phyloP scores from a whole-genome alignment of 2,113 vertebrate genomes.

The Pongo abelii region DNA sequence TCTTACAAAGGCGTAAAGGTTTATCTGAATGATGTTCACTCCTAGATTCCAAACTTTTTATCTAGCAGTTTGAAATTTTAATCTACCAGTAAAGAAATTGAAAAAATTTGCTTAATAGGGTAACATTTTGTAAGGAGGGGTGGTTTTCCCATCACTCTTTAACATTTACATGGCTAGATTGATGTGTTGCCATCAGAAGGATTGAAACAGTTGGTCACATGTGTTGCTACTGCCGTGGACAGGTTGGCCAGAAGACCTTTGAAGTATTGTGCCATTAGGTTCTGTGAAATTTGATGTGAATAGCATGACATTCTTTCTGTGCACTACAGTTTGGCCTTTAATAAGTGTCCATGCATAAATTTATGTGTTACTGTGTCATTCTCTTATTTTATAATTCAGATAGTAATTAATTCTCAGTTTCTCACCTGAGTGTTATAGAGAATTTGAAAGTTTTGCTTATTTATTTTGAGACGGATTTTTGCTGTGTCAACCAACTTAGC shows the following conservation, averaged over 20 bases:
- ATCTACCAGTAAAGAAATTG: not conserved
- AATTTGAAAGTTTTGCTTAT: conserved; percentile 33
- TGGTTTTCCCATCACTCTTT: not conserved
- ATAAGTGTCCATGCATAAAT: not conserved
- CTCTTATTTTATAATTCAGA: conserved; percentile 25
- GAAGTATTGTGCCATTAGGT: not conserved
- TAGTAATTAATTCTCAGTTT: not conserved
- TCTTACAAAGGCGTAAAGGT: not conserved
- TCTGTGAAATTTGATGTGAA: not conserved
- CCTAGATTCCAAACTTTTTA: not conserved
- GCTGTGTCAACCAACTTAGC: no score
- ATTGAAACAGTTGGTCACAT: not conserved
- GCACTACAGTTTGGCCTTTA: not conserved
- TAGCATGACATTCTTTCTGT: not conserved
- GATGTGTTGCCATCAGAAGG: not conserved
- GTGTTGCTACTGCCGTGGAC: not conserved
- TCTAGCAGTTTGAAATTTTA: not conserved
- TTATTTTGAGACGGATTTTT: no score
- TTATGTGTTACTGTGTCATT: not conserved
- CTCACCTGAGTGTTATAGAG: not conserved
- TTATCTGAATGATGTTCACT: not conserved
- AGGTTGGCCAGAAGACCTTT: not conserved
- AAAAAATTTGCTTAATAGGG: not conserved
- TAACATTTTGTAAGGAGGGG: not conserved
- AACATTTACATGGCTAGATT: not conserved